A percentile compares a stretch with the other conserved stretches of the same genome.
These are phyloP conservation scores for Phasia obesa DNA, from an alignment of 2,888 invertebrate genomes.

Conservation along the genomic window DNA sequence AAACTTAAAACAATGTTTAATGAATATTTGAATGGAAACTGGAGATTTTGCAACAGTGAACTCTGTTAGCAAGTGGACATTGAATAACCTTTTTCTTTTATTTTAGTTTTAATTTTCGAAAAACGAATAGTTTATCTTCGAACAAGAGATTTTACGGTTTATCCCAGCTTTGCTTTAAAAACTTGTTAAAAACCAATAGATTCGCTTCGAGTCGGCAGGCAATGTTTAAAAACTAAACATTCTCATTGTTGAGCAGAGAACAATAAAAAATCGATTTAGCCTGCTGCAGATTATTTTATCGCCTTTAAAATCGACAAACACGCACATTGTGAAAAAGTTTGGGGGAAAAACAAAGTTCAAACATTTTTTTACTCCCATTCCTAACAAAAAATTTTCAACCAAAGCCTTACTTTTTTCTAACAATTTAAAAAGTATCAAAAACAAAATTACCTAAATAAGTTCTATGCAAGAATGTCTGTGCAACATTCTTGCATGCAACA, in stretches of 20 bases:
- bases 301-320: constrained; percentile 21
- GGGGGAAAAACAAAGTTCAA: not conserved
- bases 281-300: constrained; percentile 39
- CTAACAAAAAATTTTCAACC: not conserved
- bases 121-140: not conserved
- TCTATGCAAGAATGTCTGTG: no score
- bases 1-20: constrained; percentile 34
- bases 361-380: not conserved
- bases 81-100: not conserved
- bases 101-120: no score
- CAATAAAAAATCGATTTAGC: constrained; percentile 13
- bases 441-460: not conserved
- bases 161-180: not conserved
- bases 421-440: no score
- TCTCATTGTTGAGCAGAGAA: constrained; percentile 26
- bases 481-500: no score
- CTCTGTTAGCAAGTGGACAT: not conserved
- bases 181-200: no score
- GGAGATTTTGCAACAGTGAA: constrained; percentile 40
- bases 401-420: no score
- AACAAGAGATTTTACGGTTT: not conserved
- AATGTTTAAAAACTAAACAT: not conserved
- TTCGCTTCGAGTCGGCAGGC: no score
- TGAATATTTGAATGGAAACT: constrained; percentile 51
- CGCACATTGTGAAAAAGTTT: constrained; percentile 46